phyloP scores from a whole-genome alignment of 1,140 invertebrate species.

The Rhizoglyphus robini region DNA sequence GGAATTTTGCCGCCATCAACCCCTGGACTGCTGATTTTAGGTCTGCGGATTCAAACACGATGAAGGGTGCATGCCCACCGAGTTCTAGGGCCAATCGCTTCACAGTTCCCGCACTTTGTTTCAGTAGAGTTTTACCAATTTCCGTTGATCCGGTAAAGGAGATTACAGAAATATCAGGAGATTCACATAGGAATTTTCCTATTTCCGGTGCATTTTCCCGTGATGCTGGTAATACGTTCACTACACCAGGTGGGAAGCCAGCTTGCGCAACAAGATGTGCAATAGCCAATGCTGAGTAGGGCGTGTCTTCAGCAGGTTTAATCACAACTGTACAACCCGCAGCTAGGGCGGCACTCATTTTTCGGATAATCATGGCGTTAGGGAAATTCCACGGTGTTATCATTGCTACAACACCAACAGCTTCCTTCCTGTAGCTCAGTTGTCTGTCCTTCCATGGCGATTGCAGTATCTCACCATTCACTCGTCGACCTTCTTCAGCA shows the following conservation, averaged over 20 bases:
- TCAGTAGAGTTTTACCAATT: conserved; percentile 67
- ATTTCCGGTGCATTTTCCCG: conserved; percentile 57
- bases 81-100: too few species aligned
- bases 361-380: conserved; percentile 92
- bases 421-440: conserved; percentile 68
- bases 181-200: conserved; percentile 72
- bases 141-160: too few species aligned
- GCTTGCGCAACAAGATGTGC: conserved; percentile 74
- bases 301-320: too few species aligned
- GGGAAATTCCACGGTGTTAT: conserved; percentile 99
- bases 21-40: conserved; percentile 77
- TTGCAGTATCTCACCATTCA: conserved; percentile 75
- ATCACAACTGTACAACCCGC: too few species aligned
- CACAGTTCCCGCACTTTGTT: conserved; percentile 68
- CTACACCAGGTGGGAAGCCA: conserved; percentile 47
- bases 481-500: conserved; percentile 77
- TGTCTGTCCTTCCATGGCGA: conserved; percentile 57
- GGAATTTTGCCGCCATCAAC: conserved; percentile 77
- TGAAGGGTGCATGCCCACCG: too few species aligned
- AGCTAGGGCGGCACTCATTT: conserved; percentile 81
- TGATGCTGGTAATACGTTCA: conserved; percentile 81
- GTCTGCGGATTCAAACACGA: too few species aligned
- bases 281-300: too few species aligned
- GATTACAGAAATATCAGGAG: conserved; percentile 64
- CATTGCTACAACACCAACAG: conserved; percentile 81